These are phyloP conservation scores for Mimumesa dahlbomi DNA, from an alignment of 2,888 invertebrate species.

Conservation along the genomic window DNA sequence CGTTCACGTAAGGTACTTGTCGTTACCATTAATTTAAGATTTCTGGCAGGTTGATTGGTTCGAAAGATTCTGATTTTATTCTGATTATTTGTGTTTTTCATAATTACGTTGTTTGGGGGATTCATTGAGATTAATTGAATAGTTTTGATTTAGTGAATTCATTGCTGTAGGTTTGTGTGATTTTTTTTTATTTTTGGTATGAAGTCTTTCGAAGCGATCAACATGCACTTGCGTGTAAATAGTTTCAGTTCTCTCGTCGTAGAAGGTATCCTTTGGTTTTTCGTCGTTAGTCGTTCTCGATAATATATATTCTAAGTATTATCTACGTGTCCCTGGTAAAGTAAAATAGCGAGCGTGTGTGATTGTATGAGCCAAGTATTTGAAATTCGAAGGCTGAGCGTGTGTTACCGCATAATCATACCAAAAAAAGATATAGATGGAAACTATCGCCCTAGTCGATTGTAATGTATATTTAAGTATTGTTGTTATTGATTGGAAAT, in stretches of 20 bases:
- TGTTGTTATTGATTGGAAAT: constrained; percentile 69
- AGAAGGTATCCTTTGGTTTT: constrained; percentile 48
- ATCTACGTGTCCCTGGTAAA: neutral
- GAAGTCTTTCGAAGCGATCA: neutral
- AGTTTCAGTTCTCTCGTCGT: constrained; percentile 25
- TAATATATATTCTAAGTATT: neutral
- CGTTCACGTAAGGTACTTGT: too few species aligned
- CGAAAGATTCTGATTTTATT: neutral
- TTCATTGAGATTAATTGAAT: too few species aligned
- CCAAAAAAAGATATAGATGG: constrained; percentile 59
- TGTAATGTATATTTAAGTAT: constrained; percentile 70
- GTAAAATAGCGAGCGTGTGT: neutral
- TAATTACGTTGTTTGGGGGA: too few species aligned
- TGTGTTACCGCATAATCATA: constrained; percentile 51
- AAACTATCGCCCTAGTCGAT: constrained; percentile 71
- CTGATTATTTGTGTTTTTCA: too few species aligned
- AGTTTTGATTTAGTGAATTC: too few species aligned
- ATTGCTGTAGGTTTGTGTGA: too few species aligned
- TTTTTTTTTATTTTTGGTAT: neutral
- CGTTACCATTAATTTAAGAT: constrained; percentile 67
- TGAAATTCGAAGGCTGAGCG: constrained; percentile 18
- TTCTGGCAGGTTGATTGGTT: constrained; percentile 39
- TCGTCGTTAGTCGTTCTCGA: constrained; percentile 33
- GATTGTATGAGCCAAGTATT: neutral
- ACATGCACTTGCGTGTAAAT: constrained; percentile 8